A percentile compares a stretch with the other conserved stretches of the same genome.
Evolutionary conservation across 2,888 invertebrate genomes (phyloP).

Genomic region (Lepeophtheirus nordmannii): DNA sequence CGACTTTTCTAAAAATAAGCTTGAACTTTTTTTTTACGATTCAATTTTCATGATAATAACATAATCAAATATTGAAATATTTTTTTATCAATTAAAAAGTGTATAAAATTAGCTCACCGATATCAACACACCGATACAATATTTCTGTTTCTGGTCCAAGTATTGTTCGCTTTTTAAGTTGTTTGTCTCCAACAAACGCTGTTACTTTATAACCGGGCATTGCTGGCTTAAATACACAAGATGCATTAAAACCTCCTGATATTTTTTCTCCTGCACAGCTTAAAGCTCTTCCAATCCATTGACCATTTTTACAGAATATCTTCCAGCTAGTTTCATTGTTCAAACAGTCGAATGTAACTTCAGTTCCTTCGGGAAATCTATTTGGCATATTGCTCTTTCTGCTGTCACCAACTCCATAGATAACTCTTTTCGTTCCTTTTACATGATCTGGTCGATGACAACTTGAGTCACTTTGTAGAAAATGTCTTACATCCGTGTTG

Average conservation of each 20-base stretch:
- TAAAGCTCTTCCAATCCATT: constrained; percentile 64
- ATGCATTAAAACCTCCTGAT: constrained; percentile 18
- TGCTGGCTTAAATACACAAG: constrained; percentile 22
- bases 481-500: not conserved
- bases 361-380: constrained; percentile 57
- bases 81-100: too few species aligned
- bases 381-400: not conserved
- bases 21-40: too few species aligned
- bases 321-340: constrained; percentile 52
- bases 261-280: constrained; percentile 39
- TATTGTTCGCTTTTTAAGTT: constrained; percentile 37
- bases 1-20: too few species aligned
- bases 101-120: constrained; percentile 32
- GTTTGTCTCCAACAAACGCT: constrained; percentile 26
- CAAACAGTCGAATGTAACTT: constrained; percentile 67
- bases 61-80: too few species aligned
- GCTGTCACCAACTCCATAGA: not conserved
- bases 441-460: constrained; percentile 7
- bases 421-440: constrained; percentile 7
- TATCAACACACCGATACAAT: constrained; percentile 55
- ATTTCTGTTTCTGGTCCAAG: constrained; percentile 14
- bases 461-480: not conserved
- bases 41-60: too few species aligned
- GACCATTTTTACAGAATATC: constrained; percentile 64
- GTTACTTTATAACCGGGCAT: constrained; percentile 26